Conservation (phyloP, 2,113 vertebrate species). For the Oceanodroma tethys region DNA sequence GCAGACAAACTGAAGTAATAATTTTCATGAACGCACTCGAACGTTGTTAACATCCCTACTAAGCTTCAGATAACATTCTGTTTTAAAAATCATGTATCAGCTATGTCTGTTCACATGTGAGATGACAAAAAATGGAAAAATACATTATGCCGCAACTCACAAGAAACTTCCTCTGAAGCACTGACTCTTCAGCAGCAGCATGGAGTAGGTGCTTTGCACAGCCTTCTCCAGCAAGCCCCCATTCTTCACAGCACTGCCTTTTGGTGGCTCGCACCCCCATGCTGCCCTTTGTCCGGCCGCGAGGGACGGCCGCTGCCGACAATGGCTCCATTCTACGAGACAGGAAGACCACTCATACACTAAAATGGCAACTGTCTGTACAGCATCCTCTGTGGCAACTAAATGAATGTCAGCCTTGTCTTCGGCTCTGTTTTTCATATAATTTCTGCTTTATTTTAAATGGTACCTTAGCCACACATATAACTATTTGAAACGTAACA, state of each 20-base stretch:
- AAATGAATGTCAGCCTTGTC: conserved; percentile 44
- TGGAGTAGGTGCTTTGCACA: not conserved
- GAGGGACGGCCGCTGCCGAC: not conserved
- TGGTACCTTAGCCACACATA: not conserved
- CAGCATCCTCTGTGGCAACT: conserved; percentile 43
- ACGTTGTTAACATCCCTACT: not conserved
- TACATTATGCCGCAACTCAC: not conserved
- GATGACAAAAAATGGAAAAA: not conserved
- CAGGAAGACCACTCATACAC: conserved; percentile 31
- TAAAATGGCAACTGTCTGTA: conserved; percentile 56
- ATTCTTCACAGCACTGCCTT: not conserved
- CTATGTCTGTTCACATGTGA: not conserved
- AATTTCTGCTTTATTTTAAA: conserved; percentile 23
- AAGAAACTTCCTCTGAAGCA: not conserved
- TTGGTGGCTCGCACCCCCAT: not conserved
- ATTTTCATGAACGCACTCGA: not conserved
- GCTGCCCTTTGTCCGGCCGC: not conserved
- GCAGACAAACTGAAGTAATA: not conserved
- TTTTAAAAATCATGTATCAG: not conserved
- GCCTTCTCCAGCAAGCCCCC: not conserved
- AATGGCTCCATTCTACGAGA: conserved; percentile 23
- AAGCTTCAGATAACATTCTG: not conserved
- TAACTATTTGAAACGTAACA: not conserved
- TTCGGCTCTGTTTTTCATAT: not conserved
- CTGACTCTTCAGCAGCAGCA: not conserved